phyloP scores from a whole-genome alignment of 1,140 invertebrate genomes.

The Radopholus similis region DNA sequence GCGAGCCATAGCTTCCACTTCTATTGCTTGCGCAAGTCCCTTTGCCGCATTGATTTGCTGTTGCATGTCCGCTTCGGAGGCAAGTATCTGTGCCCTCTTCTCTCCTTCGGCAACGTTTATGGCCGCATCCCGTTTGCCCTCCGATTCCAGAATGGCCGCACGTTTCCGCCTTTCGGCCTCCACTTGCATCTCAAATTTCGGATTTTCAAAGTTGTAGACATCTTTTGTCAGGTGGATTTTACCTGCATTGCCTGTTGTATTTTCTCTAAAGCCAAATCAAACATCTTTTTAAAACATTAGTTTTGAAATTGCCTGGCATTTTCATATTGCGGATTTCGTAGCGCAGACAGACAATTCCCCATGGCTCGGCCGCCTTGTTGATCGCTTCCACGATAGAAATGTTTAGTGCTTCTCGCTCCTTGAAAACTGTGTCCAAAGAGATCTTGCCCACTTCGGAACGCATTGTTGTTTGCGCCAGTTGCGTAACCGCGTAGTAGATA shows the following conservation, averaged over 20 bases:
- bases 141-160: conserved; percentile 91
- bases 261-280: too few relatives aligned
- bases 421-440: conserved; percentile 90
- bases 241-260: conserved; percentile 96
- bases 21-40: conserved; percentile 80
- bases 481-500: conserved; percentile 97
- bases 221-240: neutral
- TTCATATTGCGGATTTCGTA: conserved; percentile 97
- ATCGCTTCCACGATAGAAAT: conserved; percentile 89
- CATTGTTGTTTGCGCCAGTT: conserved; percentile 98
- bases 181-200: conserved; percentile 89
- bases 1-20: conserved; percentile 78
- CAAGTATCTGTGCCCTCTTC: conserved; percentile 79
- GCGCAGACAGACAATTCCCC: conserved; percentile 92
- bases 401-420: conserved; percentile 90
- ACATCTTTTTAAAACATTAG: too few relatives aligned
- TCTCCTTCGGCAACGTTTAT: conserved; percentile 97
- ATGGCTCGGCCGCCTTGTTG: conserved; percentile 93
- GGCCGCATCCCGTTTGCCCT: conserved; percentile 78
- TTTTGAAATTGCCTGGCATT: too few relatives aligned
- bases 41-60: conserved; percentile 81
- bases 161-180: conserved; percentile 94
- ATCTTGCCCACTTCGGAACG: conserved; percentile 96
- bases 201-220: too few relatives aligned
- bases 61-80: conserved; percentile 61